These are phyloP conservation scores for Oriolus oriolus DNA, from an alignment of 2,113 vertebrate genomes.

Conservation along the genomic window DNA sequence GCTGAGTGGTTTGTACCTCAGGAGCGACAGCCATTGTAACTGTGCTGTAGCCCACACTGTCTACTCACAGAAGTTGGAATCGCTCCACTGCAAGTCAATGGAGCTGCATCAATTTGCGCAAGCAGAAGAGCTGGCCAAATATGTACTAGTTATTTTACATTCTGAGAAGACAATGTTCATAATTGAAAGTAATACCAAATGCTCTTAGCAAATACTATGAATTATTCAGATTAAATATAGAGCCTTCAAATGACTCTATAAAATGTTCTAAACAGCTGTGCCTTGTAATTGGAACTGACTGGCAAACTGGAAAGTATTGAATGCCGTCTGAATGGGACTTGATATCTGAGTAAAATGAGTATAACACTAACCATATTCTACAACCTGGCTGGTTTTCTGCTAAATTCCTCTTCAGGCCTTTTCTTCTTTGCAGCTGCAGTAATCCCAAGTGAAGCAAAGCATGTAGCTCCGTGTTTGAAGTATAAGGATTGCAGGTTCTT, in stretches of 20 bases:
- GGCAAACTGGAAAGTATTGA: slow-evolving; percentile 40
- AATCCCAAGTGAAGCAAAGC: background rate
- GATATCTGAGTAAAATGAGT: background rate
- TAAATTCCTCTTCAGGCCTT: background rate
- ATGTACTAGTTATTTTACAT: slow-evolving; percentile 36
- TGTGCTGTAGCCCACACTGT: background rate
- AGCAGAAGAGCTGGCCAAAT: slow-evolving; percentile 18
- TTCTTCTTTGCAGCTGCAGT: background rate
- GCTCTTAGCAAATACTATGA: slow-evolving; percentile 39
- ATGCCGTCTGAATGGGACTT: slow-evolving; percentile 22
- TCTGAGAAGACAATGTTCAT: slow-evolving; percentile 50
- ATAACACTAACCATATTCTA: background rate
- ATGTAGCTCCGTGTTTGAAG: background rate
- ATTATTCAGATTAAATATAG: slow-evolving; percentile 63
- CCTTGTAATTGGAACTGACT: slow-evolving; percentile 59
- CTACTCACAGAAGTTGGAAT: background rate
- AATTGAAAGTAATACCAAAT: slow-evolving; percentile 66
- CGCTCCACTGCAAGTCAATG: slow-evolving; percentile 14
- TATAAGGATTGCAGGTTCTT: background rate
- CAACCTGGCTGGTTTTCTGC: background rate
- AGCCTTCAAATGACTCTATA: slow-evolving; percentile 45
- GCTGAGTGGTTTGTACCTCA: background rate
- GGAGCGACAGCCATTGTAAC: background rate
- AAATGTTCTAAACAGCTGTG: slow-evolving; percentile 64
- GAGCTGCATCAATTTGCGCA: slow-evolving; percentile 27